Evolutionary conservation across 2,113 vertebrate genomes (phyloP), one percentile per base, ranked within the genome.

Genomic region (Rhynchopsitta pachyrhyncha): DNA sequence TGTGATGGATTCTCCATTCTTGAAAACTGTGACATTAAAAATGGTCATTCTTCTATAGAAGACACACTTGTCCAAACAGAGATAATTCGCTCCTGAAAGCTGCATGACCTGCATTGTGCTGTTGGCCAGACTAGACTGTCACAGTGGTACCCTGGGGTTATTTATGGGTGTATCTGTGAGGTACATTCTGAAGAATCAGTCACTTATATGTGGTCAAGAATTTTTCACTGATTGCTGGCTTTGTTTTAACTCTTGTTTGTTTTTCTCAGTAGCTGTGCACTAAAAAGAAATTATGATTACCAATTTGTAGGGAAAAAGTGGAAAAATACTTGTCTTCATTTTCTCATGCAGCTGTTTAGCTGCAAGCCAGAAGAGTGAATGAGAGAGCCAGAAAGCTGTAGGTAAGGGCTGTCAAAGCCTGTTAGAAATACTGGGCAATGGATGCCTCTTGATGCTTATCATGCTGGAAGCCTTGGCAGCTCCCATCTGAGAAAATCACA

Each of bases 91-190:
- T 84, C 13, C 27, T 47, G 37, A 63, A 92, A 80, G 25, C 9
- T 0, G 0, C 7, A 16, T 69, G 47, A 47, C 24, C 44, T 64
- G 5, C 24, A 10, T 57, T 84, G 35, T 71, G 41, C n/a, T 52
- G 31, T 50, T 82, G 70, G 31, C 37, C 47, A 53, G 24, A 60
- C 52, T 37, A 24, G 29, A 29, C 29, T 60, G 39, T 52, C 57
- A 60, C 11, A 31, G 15, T 11, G 11, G 13, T 53, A 35, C 7
- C 29, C 27, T 49, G 27, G 11, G 19, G n/a, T 79, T 69, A 53
- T 89, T 91, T 82, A 52, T 69, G 46, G 41, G 16, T 80, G 11
- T 57, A 37, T 91, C 46, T 86, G 13, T 53, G 59, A 44, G 31
- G 13, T 18, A 28, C 5, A 68, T 55, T 47, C 29, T 83, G 77